phyloP scores from a whole-genome alignment of 2,888 invertebrate genomes.

The Drosophila pullipes region DNA sequence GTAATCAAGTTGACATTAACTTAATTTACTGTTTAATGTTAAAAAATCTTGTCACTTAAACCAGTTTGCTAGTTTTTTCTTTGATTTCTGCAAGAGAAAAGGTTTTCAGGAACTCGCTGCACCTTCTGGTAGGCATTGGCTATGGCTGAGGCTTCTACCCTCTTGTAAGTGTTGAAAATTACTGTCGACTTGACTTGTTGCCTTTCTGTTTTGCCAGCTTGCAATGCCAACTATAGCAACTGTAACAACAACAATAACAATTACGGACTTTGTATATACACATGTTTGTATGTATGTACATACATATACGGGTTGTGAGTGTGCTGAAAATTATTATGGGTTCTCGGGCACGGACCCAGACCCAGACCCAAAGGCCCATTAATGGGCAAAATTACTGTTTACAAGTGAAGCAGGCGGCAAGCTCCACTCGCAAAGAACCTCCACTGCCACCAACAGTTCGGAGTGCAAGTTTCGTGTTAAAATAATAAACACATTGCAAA shows the following conservation, averaged over 20 bases:
- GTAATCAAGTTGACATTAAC: background rate
- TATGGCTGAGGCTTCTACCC: slow-evolving; percentile 43
- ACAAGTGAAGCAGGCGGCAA: slow-evolving; percentile 64
- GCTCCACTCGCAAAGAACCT: slow-evolving; percentile 22
- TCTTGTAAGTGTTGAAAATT: slow-evolving; percentile 78
- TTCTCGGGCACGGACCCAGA: slow-evolving; percentile 33
- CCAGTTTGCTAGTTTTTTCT: background rate
- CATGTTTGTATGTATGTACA: slow-evolving; percentile 18
- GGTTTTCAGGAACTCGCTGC: slow-evolving; percentile 33
- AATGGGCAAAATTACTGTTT: slow-evolving; percentile 80
- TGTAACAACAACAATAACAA: slow-evolving; percentile 55
- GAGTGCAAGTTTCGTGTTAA: slow-evolving; percentile 80
- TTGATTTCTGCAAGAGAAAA: slow-evolving; percentile 17
- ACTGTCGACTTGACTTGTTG: slow-evolving; percentile 82
- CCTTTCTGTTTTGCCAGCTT: slow-evolving; percentile 72
- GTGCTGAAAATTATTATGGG: slow-evolving; percentile 72
- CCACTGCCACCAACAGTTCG: slow-evolving; percentile 20
- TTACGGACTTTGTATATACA: slow-evolving; percentile 29
- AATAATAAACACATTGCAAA: slow-evolving; percentile 80
- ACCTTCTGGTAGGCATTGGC: slow-evolving; percentile 38
- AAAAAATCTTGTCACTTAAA: background rate
- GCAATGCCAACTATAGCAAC: slow-evolving; percentile 48
- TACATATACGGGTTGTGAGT: slow-evolving; percentile 27
- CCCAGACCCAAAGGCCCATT: slow-evolving; percentile 62
- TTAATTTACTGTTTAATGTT: background rate